Conservation (phyloP, 1,140 invertebrate species). For the Saccostrea cuccullata region DNA sequence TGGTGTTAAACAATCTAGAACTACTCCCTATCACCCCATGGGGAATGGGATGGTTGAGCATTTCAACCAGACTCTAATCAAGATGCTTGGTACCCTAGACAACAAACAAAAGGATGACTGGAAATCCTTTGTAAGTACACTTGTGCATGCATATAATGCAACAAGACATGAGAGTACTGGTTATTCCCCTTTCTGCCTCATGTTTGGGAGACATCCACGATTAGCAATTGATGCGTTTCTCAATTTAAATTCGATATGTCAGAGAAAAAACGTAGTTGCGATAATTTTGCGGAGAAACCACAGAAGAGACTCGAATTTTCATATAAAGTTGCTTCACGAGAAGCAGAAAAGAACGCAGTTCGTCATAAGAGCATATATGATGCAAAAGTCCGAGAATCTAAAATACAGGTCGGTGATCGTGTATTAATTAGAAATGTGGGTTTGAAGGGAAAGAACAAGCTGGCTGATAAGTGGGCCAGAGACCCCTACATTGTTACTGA, state of each 20-base stretch:
- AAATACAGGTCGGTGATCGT: neutral
- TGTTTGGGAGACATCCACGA: constrained; percentile 58
- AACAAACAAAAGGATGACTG: constrained; percentile 48
- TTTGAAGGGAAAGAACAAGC: too few species aligned
- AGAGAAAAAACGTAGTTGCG: neutral
- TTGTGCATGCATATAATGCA: constrained; percentile 61
- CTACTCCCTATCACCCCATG: constrained; percentile 13
- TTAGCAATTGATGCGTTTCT: constrained; percentile 56
- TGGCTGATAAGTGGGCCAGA: too few species aligned
- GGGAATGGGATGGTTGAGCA: constrained; percentile 8
- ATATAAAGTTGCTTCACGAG: constrained; percentile 26
- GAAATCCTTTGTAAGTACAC: neutral
- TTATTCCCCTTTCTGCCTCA: constrained; percentile 52
- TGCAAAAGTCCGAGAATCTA: neutral
- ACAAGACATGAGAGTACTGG: constrained; percentile 55
- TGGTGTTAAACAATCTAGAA: neutral
- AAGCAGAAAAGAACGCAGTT: neutral
- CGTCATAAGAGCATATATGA: constrained; percentile 27
- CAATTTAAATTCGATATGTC: neutral
- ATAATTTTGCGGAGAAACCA: neutral
- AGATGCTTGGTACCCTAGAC: constrained; percentile 53
- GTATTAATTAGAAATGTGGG: too few species aligned
- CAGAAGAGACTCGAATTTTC: constrained; percentile 42
- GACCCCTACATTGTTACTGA: too few species aligned
- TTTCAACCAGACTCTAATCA: constrained; percentile 50